These are phyloP conservation scores for Nerophis ophidion DNA, from an alignment of 2,113 vertebrate species.

Conservation along the genomic window DNA sequence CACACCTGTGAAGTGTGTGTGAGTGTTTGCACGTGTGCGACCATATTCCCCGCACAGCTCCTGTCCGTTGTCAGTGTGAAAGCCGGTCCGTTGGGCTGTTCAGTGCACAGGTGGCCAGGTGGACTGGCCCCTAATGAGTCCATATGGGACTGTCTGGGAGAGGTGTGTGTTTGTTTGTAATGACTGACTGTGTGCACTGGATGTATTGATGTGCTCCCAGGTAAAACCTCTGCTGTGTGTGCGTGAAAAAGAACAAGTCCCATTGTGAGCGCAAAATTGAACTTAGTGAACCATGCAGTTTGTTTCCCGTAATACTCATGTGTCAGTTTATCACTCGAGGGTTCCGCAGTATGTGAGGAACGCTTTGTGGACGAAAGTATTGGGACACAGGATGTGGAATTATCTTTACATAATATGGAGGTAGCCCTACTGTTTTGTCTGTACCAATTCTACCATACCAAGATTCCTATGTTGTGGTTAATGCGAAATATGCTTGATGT, in stretches of 20 bases:
- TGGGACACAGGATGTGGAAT: neutral
- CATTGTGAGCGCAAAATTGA: constrained; percentile 22
- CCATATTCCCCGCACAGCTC: constrained; percentile 50
- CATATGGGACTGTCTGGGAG: constrained; percentile 67
- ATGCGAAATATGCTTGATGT: too few relatives aligned
- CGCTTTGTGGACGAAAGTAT: neutral
- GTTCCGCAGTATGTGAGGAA: neutral
- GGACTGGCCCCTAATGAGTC: constrained; percentile 71
- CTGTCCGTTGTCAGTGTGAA: constrained; percentile 63
- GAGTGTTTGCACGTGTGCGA: constrained; percentile 27
- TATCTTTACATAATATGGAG: neutral
- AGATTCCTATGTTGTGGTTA: too few relatives aligned
- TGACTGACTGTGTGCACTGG: constrained; percentile 18
- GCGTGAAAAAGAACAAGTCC: constrained; percentile 32
- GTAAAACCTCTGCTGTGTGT: constrained; percentile 10
- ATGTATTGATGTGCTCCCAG: constrained; percentile 29
- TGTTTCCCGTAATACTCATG: constrained; percentile 2
- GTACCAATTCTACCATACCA: neutral
- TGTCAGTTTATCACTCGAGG: neutral
- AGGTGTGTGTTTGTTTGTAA: constrained; percentile 27
- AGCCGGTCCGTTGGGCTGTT: constrained; percentile 56
- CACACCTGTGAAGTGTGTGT: constrained; percentile 32
- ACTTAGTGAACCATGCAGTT: constrained; percentile 21
- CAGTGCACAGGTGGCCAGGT: constrained; percentile 65
- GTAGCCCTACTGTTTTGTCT: neutral